Conservation (phyloP, 2,888 invertebrate species). For the Catonia carolina region DNA sequence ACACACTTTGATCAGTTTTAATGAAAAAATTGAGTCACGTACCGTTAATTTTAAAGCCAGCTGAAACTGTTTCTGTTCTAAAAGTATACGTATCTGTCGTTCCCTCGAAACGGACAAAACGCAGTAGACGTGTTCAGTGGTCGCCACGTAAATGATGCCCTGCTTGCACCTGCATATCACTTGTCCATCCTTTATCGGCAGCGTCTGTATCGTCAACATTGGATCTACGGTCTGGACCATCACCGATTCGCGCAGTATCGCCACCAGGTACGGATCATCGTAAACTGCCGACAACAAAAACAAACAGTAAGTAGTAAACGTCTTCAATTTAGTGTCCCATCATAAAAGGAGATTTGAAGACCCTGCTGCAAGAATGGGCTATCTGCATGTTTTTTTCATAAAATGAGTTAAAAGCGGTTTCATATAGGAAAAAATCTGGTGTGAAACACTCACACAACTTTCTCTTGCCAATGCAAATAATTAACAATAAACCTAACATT, state of each 20-base stretch:
- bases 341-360: neutral
- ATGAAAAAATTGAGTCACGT: no score
- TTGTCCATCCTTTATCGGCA: conserved; percentile 68
- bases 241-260: conserved; percentile 71
- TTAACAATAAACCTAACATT: no score
- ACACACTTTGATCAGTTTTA: no score
- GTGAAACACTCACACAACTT: no score
- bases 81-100: conserved; percentile 73
- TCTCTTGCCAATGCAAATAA: no score
- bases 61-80: conserved; percentile 89
- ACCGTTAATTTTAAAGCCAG: conserved; percentile 87
- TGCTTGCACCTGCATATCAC: conserved; percentile 61
- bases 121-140: conserved; percentile 83
- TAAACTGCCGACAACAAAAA: conserved; percentile 53
- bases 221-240: conserved; percentile 84
- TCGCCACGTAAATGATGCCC: conserved; percentile 80
- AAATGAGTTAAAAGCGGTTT: no score
- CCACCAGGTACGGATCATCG: conserved; percentile 89
- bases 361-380: no score
- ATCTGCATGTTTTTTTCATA: no score
- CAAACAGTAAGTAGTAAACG: conserved; percentile 10
- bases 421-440: no score
- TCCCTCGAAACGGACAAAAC: conserved; percentile 72
- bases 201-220: conserved; percentile 68
- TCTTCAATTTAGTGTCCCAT: neutral